phyloP scores from a whole-genome alignment of 2,888 invertebrate species.

The Cheilosia impressa region DNA sequence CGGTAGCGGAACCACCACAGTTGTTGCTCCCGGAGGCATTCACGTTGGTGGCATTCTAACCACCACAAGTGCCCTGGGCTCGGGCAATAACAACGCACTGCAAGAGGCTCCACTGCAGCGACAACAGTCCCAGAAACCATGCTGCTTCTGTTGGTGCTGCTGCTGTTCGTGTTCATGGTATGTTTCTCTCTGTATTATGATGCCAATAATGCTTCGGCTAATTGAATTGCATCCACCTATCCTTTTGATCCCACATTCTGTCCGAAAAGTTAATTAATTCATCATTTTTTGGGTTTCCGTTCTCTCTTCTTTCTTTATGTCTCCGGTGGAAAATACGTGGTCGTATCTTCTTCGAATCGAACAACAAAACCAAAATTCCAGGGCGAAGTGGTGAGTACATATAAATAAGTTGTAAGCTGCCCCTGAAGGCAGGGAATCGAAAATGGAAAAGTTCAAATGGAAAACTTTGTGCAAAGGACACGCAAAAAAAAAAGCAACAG shows the following conservation, averaged over 20 bases:
- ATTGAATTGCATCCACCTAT: conserved; percentile 38
- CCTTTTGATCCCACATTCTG: conserved; percentile 37
- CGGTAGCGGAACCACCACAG: conserved; percentile 76
- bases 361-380: conserved; percentile 72
- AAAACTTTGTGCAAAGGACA: conserved; percentile 70
- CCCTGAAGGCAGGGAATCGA: conserved; percentile 4
- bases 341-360: conserved; percentile 31
- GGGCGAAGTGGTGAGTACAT: conserved; percentile 83
- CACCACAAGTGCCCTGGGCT: conserved; percentile 77
- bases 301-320: conserved; percentile 21
- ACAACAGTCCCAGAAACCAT: conserved; percentile 85
- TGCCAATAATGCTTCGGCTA: conserved; percentile 24
- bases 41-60: conserved; percentile 79
- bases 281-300: conserved; percentile 29
- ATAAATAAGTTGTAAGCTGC: conserved; percentile 18
- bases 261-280: conserved; percentile 66
- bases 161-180: conserved; percentile 90
- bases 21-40: conserved; percentile 78
- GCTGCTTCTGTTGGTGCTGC: conserved; percentile 89
- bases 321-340: conserved; percentile 57
- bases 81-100: conserved; percentile 79
- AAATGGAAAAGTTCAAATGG: conserved; percentile 59
- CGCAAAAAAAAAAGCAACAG: conserved; percentile 21
- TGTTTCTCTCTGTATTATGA: conserved; percentile 77
- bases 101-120: conserved; percentile 82